Evolutionary conservation across 2,888 invertebrate genomes (phyloP).

Genomic region (Xanthia icteritia): DNA sequence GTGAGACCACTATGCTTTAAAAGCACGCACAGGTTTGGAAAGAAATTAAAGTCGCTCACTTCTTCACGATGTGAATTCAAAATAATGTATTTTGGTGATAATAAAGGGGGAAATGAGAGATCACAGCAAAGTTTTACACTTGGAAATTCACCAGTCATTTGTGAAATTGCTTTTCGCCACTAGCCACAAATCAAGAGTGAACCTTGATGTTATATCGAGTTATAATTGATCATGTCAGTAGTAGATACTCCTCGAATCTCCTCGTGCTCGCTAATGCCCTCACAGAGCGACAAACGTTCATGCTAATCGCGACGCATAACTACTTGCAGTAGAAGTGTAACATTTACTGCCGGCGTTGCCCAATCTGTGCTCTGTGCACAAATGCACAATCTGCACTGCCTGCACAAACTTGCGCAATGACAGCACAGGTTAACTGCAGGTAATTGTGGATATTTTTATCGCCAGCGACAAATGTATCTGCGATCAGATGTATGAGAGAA

Average conservation of each 20-base stretch:
- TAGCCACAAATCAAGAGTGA: background rate
- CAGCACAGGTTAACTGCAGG: background rate
- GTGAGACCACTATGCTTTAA: background rate
- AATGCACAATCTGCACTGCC: slow-evolving; percentile 2
- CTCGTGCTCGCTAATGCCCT: too few species aligned
- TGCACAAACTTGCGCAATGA: slow-evolving; percentile 25
- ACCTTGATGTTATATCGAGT: too few species aligned
- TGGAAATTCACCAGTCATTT: background rate
- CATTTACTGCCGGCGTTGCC: background rate
- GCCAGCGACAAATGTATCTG: slow-evolving; percentile 15
- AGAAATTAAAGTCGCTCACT: too few species aligned
- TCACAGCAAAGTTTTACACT: background rate
- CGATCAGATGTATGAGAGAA: background rate
- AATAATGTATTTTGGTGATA: background rate
- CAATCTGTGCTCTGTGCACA: slow-evolving; percentile 21
- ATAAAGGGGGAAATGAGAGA: background rate
- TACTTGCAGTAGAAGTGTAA: slow-evolving; percentile 5
- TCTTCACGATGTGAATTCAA: too few species aligned
- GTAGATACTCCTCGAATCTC: background rate
- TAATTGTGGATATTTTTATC: slow-evolving; percentile 8
- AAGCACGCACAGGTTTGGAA: background rate
- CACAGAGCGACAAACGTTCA: slow-evolving; percentile 19
- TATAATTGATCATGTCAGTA: background rate
- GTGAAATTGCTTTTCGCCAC: background rate
- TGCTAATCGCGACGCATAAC: slow-evolving; percentile 18